These are phyloP conservation scores for Antedon mediterranea DNA, from an alignment of 53 echinoderm and acorn worm species.

Conservation along the genomic window DNA sequence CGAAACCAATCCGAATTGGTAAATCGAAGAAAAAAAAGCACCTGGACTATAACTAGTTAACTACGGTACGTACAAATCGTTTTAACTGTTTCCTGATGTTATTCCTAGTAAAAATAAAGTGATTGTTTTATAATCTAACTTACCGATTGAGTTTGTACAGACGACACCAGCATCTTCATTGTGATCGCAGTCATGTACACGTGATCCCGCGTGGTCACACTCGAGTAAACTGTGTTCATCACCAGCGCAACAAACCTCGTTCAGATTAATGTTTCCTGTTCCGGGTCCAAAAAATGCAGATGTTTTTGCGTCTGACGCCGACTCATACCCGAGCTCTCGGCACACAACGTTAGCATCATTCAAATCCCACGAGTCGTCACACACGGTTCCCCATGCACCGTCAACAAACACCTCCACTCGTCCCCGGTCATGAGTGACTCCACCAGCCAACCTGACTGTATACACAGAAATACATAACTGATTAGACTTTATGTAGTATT, in stretches of 20 bases:
- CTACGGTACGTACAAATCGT: no score
- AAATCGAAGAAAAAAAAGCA: no score
- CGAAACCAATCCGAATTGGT: no score
- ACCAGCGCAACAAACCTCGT: neutral
- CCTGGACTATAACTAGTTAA: no score
- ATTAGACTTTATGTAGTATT: no score
- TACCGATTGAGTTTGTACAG: neutral
- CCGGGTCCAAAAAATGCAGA: conserved; percentile 1
- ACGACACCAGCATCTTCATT: conserved; percentile 8
- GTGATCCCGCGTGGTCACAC: neutral
- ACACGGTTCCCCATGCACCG: neutral
- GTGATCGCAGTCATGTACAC: neutral
- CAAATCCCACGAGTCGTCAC: conserved; percentile 2
- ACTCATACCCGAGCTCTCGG: neutral
- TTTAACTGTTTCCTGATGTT: no score
- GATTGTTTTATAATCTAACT: neutral
- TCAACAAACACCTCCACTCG: neutral
- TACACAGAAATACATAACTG: no score
- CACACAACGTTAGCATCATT: neutral
- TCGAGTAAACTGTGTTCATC: neutral
- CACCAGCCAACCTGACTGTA: neutral
- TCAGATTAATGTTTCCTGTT: neutral
- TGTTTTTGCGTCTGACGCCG: neutral
- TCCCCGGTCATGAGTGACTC: neutral
- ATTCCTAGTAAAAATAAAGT: no score